Base-by-base conservation (phyloP, 2,888 invertebrate species). In the Entomobrya proxima region DNA sequence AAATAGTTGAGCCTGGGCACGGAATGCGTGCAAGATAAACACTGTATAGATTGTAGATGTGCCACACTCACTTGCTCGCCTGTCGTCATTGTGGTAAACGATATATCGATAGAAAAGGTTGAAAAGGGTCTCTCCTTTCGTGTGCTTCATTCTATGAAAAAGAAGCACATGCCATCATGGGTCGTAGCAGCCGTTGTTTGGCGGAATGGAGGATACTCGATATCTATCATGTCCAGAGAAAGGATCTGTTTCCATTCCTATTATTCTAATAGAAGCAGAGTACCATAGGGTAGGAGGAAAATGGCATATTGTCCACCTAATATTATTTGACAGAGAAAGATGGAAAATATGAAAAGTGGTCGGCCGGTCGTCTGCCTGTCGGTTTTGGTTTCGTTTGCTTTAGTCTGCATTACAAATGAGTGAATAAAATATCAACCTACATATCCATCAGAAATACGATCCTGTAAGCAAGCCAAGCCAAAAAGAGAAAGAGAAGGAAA, bases 381-480 rank as follows among this genome's bases (percentile, higher is more conserved):
- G 58, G 82, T 82, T 74, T 82, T 74, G 74, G 74, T 82, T 81
- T 81, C 81, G 81, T 81, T 82, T 82, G 61, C 75, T 82, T 21
- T 79, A 78, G 47, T 75, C 74, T 79, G 85, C 79, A 79, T 85
- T 85, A 85, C 85, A 85, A 85, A 85, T 85, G 85, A 85, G 79
- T 74, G 85, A 44, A 75, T 85, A 37, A 79, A 79, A 74, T 74
- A 64, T 58, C 69, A 52, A 64, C 40, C 30, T 50, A 79, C 76
- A 78, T 35, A 67, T 44, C 75, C 74, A 52, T 64, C 67, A 61
- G 85, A 85, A 85, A 85, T 79, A 72, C 64, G 85, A 85, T 85
- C 82, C 52, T 21, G 30, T 50, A 50, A 44, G 69, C 69, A 69
- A 69, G 47, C 27, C 24, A 30, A 18, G 15, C 27, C 24, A 27